phyloP scores from a whole-genome alignment of 1,140 invertebrate species.

The Eurytemora carolleeae region DNA sequence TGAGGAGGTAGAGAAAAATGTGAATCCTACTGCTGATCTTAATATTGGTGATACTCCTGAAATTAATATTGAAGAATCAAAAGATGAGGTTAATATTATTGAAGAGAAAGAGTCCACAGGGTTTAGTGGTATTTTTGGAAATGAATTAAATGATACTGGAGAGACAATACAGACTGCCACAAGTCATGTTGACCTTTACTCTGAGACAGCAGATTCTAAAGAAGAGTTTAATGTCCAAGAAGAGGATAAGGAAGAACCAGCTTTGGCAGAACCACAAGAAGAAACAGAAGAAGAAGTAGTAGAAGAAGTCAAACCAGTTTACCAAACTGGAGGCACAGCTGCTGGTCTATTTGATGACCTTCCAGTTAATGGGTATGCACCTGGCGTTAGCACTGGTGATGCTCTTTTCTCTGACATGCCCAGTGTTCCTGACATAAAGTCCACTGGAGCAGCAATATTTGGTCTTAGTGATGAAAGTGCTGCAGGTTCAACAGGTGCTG shows the following conservation, averaged over 20 bases:
- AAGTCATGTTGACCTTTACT: background rate
- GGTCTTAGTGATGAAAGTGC: constrained; percentile 13
- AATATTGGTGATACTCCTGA: background rate
- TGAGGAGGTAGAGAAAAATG: background rate
- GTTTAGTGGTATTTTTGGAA: constrained; percentile 2
- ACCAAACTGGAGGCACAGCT: background rate
- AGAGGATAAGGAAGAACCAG: constrained; percentile 1
- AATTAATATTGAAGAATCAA: background rate
- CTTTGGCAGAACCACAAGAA: background rate
- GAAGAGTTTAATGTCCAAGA: background rate
- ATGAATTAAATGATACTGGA: background rate
- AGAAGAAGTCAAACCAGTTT: background rate
- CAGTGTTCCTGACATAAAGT: constrained; percentile 3
- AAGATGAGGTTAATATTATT: no score
- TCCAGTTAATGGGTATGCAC: background rate
- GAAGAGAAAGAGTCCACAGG: background rate
- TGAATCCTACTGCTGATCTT: background rate
- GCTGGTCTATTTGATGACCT: background rate
- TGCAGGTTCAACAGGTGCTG: constrained; percentile 1
- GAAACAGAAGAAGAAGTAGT: constrained; percentile 8
- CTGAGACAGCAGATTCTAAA: background rate
- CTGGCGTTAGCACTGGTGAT: constrained; percentile 5
- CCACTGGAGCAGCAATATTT: constrained; percentile 12
- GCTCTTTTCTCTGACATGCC: constrained; percentile 14
- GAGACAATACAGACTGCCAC: background rate